Percentiles rank a stretch among this genome's conserved stretches.
Conservation (phyloP, 2,113 vertebrate genomes). For the Nothocercus julius region DNA sequence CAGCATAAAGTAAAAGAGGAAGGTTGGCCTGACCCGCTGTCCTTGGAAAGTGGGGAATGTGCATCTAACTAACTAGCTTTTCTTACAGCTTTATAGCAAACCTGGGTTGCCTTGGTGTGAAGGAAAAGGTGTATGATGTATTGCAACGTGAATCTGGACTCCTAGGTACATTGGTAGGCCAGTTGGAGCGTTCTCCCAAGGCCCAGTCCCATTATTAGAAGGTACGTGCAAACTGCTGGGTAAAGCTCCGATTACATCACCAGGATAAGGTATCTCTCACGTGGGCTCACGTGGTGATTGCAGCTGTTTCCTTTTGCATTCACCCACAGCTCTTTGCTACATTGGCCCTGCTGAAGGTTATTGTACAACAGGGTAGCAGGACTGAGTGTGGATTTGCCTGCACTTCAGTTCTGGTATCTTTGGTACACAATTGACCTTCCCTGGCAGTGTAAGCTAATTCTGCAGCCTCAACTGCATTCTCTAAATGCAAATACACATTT, state of each 20-base stretch:
- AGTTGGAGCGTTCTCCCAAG: slow-evolving; percentile 22
- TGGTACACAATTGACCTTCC: not conserved
- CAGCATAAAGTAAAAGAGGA: no score
- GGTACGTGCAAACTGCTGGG: slow-evolving; percentile 8
- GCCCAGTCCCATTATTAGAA: not conserved
- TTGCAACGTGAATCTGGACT: slow-evolving; percentile 45
- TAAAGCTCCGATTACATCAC: not conserved
- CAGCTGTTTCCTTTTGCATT: not conserved
- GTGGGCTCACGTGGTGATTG: not conserved
- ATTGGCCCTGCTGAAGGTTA: not conserved
- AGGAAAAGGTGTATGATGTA: slow-evolving; percentile 23
- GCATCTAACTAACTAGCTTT: no score
- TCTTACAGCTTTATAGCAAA: no score
- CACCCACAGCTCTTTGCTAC: not conserved
- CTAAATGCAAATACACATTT: not conserved
- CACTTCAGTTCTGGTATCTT: not conserved
- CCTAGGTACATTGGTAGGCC: slow-evolving; percentile 40
- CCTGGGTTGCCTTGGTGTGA: not conserved
- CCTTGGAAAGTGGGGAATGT: no score
- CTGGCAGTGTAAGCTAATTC: not conserved
- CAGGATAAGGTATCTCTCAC: not conserved
- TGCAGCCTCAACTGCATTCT: not conserved
- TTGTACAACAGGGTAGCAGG: not conserved
- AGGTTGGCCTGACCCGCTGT: no score
- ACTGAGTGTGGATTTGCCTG: not conserved